Percentiles rank a stretch among this genome's conserved stretches.
These are phyloP conservation scores for Bimastos eiseni DNA, from an alignment of 2,888 invertebrate species.

Conservation along the genomic window DNA sequence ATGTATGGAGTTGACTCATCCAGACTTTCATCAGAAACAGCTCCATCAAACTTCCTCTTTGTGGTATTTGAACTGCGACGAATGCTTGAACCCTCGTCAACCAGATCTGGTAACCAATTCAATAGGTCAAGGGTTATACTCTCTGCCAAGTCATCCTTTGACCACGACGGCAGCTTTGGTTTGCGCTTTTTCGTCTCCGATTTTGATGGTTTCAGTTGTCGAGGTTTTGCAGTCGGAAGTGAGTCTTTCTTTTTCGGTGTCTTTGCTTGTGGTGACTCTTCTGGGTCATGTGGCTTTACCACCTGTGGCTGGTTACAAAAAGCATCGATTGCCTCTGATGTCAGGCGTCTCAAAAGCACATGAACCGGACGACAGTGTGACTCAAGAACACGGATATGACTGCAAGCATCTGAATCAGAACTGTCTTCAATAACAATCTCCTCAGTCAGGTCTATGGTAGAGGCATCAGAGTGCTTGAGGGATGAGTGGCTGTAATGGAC, in stretches of 20 bases:
- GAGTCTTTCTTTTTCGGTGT: slow-evolving; percentile 10
- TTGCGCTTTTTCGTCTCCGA: slow-evolving; percentile 21
- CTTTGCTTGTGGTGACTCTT: not conserved
- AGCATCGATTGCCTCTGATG: slow-evolving; percentile 3
- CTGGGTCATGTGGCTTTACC: not conserved
- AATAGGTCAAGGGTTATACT: slow-evolving; percentile 10
- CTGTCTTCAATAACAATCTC: not conserved
- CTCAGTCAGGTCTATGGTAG: not conserved
- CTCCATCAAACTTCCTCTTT: not conserved
- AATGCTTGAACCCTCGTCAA: not conserved
- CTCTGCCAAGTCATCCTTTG: slow-evolving; percentile 9
- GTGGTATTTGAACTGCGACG: not conserved
- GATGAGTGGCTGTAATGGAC: not conserved
- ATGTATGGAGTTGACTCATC: slow-evolving; percentile 14
- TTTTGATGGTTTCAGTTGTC: not conserved
- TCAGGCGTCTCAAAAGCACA: not conserved
- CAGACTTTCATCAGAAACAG: slow-evolving; percentile 7
- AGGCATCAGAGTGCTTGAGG: not conserved
- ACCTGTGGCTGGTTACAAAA: not conserved
- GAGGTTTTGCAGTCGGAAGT: not conserved
- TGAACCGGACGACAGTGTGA: not conserved
- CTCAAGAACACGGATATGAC: not conserved
- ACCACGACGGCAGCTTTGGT: not conserved
- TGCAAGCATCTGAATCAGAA: not conserved
- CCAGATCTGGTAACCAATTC: not conserved